phyloP scores from a whole-genome alignment of 2,113 vertebrate genomes.

The Danionella cerebrum region DNA sequence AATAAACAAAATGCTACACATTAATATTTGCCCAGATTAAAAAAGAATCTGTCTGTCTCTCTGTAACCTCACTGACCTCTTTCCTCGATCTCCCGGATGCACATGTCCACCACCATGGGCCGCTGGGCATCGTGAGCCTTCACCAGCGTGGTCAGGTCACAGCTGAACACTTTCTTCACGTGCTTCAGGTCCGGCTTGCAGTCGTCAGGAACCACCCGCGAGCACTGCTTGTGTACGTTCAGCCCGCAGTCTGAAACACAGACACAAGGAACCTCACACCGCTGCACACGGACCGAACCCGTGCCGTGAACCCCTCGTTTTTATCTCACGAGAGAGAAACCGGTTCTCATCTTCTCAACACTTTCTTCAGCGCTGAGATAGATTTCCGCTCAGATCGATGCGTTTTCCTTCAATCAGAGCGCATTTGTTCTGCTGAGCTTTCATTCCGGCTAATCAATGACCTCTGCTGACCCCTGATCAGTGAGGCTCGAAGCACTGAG shows the following conservation, averaged over 20 bases:
- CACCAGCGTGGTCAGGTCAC: slow-evolving; percentile 94
- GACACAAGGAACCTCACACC: not conserved
- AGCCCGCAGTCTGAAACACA: slow-evolving; percentile 81
- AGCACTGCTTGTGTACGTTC: slow-evolving; percentile 97
- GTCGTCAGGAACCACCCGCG: slow-evolving; percentile 91
- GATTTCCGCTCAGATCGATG: not conserved
- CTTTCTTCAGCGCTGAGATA: too few species aligned
- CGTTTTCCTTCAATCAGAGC: slow-evolving; percentile 10
- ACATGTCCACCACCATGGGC: slow-evolving; percentile 99
- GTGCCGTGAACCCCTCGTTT: too few species aligned
- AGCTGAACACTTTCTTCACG: slow-evolving; percentile 83
- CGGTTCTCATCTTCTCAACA: too few species aligned
- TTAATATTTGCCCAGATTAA: too few species aligned
- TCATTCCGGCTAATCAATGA: slow-evolving; percentile 52
- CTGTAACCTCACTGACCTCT: slow-evolving; percentile 94
- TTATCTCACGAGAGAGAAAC: too few species aligned
- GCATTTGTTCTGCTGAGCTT: slow-evolving; percentile 43
- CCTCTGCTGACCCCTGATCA: slow-evolving; percentile 25
- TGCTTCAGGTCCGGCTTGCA: slow-evolving; percentile 86
- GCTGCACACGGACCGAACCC: too few species aligned
- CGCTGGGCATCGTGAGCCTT: slow-evolving; percentile 91
- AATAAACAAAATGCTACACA: too few species aligned
- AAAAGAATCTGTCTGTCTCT: too few species aligned
- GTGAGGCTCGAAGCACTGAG: slow-evolving; percentile 35
- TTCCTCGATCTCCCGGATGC: slow-evolving; percentile 92